Conservation (phyloP, 2,888 invertebrate genomes). For the Bellardia bayeri region DNA sequence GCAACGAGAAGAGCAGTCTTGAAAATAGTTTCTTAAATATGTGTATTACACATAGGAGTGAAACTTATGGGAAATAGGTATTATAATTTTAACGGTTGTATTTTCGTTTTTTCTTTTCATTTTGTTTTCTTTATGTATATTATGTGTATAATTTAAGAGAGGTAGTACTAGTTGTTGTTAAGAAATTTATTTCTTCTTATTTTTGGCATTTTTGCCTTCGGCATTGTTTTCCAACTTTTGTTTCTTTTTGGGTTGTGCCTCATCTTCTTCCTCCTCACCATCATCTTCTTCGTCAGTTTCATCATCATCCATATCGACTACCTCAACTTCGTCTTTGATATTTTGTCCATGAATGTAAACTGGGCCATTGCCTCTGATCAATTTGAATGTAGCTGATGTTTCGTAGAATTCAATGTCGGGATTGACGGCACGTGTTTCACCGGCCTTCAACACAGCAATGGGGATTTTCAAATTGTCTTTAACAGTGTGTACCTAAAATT, state of each 20-base stretch:
- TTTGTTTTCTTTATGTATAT: constrained; percentile 56
- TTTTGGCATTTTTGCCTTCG: constrained; percentile 90
- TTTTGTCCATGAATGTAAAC: constrained; percentile 94
- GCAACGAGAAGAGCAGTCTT: constrained; percentile 34
- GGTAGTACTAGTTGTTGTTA: constrained; percentile 62
- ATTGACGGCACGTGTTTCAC: constrained; percentile 90
- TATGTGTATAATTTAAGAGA: constrained; percentile 66
- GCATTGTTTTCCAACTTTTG: constrained; percentile 90
- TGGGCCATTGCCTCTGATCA: constrained; percentile 91
- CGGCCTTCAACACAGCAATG: constrained; percentile 92
- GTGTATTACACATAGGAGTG: constrained; percentile 17
- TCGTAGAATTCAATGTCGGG: constrained; percentile 94
- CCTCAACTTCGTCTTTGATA: constrained; percentile 92
- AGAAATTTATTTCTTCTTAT: constrained; percentile 86
- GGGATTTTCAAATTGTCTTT: constrained; percentile 92
- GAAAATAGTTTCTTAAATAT: constrained; percentile 48
- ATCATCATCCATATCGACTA: constrained; percentile 92
- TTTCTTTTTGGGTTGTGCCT: constrained; percentile 92
- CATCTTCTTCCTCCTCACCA: constrained; percentile 88
- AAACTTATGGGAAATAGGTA: constrained; percentile 40
- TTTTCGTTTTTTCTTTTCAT: constrained; percentile 39
- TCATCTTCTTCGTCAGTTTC: constrained; percentile 87
- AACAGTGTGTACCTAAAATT: constrained; percentile 81
- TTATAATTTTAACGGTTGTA: constrained; percentile 49
- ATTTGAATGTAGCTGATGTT: constrained; percentile 93